These are phyloP conservation scores for Actinernus sp. DNA, from an alignment of 92 coral and sea anemone genomes.

Conservation along the genomic window DNA sequence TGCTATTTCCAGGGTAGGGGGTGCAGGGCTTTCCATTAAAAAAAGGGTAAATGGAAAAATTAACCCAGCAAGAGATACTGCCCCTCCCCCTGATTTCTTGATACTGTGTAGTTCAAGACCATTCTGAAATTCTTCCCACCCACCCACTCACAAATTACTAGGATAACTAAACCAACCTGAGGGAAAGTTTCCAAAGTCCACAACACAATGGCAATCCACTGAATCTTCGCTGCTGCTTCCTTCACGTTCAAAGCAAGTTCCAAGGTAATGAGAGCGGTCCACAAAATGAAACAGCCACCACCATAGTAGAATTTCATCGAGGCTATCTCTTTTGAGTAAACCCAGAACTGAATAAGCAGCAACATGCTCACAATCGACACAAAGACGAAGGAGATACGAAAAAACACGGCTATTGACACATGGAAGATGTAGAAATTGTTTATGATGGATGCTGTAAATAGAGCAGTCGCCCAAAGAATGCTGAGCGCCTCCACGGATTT, in stretches of 20 bases:
- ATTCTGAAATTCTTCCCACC: too few species aligned
- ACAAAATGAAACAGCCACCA: constrained; percentile 37
- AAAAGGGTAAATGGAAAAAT: too few species aligned
- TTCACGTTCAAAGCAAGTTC: constrained; percentile 27
- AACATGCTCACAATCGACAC: constrained; percentile 31
- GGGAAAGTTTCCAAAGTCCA: constrained; percentile 58
- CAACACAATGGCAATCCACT: constrained; percentile 64
- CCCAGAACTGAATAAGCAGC: constrained; percentile 58
- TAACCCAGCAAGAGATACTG: too few species aligned
- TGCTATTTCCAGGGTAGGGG: too few species aligned
- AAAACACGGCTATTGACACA: constrained; percentile 15
- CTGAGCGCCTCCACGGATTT: constrained; percentile 62
- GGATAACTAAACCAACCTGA: constrained; percentile 63
- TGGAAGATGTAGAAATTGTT: constrained; percentile 50
- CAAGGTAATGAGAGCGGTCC: constrained; percentile 40
- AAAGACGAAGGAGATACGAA: constrained; percentile 31
- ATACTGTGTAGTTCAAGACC: too few species aligned
- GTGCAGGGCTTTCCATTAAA: too few species aligned
- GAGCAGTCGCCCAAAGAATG: constrained; percentile 66
- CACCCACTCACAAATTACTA: too few species aligned
- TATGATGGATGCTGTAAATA: constrained; percentile 65
- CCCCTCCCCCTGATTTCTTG: too few species aligned
- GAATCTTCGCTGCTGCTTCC: constrained; percentile 17
- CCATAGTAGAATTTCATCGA: constrained; percentile 24
- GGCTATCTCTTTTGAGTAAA: constrained; percentile 35